Evolutionary conservation across 2,113 vertebrate genomes (phyloP).

Genomic region (Picathartes gymnocephalus): DNA sequence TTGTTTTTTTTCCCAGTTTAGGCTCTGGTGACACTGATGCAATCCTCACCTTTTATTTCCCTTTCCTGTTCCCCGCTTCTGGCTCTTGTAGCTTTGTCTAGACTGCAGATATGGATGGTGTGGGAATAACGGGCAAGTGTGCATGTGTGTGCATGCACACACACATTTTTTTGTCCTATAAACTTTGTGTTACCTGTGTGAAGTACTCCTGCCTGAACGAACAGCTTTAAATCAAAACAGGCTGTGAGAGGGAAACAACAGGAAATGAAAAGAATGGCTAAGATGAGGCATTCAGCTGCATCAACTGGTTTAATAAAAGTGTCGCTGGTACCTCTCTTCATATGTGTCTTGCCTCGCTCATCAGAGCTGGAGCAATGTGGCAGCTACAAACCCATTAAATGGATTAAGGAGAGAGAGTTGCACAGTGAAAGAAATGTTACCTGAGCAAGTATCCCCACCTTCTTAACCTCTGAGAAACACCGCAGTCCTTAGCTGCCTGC

Average conservation of each 20-base stretch:
- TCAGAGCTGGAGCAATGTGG: background rate
- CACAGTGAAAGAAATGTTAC: background rate
- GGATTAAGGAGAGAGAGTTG: background rate
- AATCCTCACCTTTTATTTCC: conserved; percentile 40
- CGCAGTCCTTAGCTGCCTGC: accelerated
- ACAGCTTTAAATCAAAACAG: conserved; percentile 45
- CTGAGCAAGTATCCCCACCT: background rate
- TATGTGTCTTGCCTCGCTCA: background rate
- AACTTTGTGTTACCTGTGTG: background rate
- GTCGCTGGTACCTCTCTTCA: background rate
- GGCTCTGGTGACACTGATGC: conserved; percentile 42
- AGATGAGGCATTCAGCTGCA: conserved; percentile 13
- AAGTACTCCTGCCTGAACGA: background rate
- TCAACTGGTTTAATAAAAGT: conserved; percentile 8
- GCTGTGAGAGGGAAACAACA: conserved; percentile 29
- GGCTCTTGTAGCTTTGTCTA: background rate
- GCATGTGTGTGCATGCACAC: background rate
- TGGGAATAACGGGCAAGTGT: background rate
- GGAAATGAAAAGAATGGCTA: conserved; percentile 53
- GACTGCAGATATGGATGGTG: background rate
- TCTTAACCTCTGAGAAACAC: background rate
- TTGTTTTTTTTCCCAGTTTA: background rate
- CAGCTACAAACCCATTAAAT: background rate
- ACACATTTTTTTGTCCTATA: background rate
- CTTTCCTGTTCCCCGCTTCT: conserved; percentile 28